Conservation (phyloP, 2,113 vertebrate genomes). For the Dolichotis patagonum region DNA sequence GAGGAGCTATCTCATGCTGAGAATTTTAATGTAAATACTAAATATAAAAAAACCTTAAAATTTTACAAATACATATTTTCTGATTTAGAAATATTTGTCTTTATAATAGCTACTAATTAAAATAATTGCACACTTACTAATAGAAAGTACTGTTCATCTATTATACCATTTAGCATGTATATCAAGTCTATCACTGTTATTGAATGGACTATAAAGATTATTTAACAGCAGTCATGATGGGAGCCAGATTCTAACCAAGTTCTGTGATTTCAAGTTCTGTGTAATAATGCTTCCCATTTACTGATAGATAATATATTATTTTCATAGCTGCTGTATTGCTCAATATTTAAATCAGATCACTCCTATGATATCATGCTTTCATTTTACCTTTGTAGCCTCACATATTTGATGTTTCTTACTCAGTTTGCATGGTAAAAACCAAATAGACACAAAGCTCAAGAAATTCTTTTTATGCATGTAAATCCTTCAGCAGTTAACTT, state of each 20-base stretch:
- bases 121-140: neutral
- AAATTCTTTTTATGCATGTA: neutral
- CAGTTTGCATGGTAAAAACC: neutral
- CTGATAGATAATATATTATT: neutral
- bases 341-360: neutral
- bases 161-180: neutral
- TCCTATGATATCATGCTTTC: neutral
- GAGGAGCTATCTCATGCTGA: neutral
- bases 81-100: slow-evolving; percentile 34
- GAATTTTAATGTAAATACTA: slow-evolving; percentile 49
- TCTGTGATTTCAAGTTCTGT: slow-evolving; percentile 16
- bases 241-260: neutral
- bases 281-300: neutral
- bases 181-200: neutral
- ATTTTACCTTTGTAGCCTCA: neutral
- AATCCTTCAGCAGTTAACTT: neutral
- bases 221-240: neutral
- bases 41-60: neutral
- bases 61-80: slow-evolving; percentile 2
- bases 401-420: neutral
- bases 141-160: neutral
- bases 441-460: neutral
- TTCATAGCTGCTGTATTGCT: neutral
- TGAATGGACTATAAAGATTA: neutral
- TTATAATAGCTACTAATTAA: neutral